A percentile compares a stretch with the other conserved stretches of the same genome.
These are phyloP conservation scores for Invenusta paracnida DNA, from an alignment of 2,888 invertebrate species.

Conservation along the genomic window DNA sequence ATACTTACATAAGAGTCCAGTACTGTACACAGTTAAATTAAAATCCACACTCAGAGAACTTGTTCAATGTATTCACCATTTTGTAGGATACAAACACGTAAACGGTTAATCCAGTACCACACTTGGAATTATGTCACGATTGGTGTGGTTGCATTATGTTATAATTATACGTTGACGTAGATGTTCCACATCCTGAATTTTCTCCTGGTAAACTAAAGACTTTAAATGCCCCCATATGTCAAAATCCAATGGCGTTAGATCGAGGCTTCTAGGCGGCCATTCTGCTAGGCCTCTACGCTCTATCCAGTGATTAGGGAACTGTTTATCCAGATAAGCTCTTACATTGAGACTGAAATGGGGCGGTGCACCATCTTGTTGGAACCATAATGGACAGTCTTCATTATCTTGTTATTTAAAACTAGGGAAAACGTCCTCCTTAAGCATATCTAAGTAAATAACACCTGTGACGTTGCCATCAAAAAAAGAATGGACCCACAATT, in stretches of 20 bases:
- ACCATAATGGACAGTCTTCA: not conserved
- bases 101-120: not conserved
- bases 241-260: not conserved
- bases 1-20: not conserved
- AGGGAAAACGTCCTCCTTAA: conserved; percentile 6
- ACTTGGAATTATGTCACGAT: not conserved
- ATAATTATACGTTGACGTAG: conserved; percentile 12
- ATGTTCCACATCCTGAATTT: not conserved
- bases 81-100: not conserved
- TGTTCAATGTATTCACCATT: not conserved
- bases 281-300: not conserved
- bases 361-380: not conserved
- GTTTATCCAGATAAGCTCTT: not conserved
- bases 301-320: not conserved
- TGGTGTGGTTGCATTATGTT: not conserved
- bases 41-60: not conserved
- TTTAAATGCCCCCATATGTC: not conserved
- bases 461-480: not conserved
- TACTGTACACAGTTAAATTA: not conserved
- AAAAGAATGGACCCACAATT: conserved; percentile 42
- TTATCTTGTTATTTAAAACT: not conserved
- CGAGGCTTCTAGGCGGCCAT: conserved; percentile 8
- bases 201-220: not conserved
- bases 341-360: not conserved
- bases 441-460: not conserved